phyloP scores from a whole-genome alignment of 2,888 invertebrate genomes.

The Netelia virgata region DNA sequence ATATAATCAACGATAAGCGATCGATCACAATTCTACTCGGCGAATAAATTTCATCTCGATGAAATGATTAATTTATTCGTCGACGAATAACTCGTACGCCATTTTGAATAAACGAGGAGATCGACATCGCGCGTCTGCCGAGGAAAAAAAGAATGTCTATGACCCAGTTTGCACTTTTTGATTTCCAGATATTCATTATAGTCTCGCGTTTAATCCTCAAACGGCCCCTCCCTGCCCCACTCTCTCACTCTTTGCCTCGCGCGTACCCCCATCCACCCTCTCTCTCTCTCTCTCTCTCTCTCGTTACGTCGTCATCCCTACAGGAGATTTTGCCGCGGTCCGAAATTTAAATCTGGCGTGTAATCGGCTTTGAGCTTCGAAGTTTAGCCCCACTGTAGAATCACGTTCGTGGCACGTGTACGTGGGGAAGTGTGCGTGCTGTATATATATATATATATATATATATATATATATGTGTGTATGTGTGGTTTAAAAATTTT shows the following conservation, averaged over 20 bases:
- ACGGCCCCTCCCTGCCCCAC: too few relatives aligned
- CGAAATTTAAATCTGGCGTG: constrained; percentile 49
- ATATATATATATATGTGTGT: background rate
- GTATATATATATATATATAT: background rate
- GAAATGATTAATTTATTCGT: background rate
- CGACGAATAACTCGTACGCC: background rate
- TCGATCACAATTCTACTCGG: too few relatives aligned
- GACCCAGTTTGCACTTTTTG: background rate
- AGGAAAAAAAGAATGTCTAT: background rate
- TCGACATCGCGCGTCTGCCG: background rate
- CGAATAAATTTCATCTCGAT: background rate
- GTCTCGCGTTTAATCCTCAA: constrained; percentile 13
- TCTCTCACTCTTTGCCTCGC: background rate
- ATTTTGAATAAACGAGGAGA: background rate
- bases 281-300: constrained; percentile 9
- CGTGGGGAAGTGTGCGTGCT: background rate
- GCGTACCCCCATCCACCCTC: background rate
- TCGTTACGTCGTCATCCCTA: constrained; percentile 24
- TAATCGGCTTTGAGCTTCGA: constrained; percentile 53
- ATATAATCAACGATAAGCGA: too few relatives aligned
- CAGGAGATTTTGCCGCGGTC: constrained; percentile 38
- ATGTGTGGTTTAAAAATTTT: background rate
- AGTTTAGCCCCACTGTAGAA: constrained; percentile 11
- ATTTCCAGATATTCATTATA: constrained; percentile 1
- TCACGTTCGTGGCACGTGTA: background rate